phyloP scores from a whole-genome alignment of 2,797 vertebrate genomes.

The Tarsius wallacei region DNA sequence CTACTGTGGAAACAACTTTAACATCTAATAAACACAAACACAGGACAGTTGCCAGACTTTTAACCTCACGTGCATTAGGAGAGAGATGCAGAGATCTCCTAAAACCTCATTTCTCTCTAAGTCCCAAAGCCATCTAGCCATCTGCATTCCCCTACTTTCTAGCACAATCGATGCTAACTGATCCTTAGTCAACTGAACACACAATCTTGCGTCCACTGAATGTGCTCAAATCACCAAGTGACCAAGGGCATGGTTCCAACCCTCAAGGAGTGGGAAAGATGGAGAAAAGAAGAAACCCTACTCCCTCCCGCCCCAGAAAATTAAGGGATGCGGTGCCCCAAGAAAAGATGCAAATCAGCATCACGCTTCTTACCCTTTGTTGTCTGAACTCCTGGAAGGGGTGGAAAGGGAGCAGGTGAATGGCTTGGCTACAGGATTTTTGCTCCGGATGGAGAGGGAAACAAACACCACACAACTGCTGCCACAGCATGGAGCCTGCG shows the following conservation, averaged over 20 bases:
- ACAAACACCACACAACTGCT: background rate
- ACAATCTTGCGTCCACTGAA: background rate
- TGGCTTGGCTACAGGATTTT: background rate
- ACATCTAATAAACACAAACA: background rate
- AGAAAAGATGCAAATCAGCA: background rate
- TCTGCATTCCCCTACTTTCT: background rate
- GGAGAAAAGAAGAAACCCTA: background rate
- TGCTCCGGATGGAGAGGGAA: background rate
- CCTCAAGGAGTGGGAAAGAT: background rate
- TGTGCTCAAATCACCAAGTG: background rate
- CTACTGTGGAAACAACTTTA: background rate
- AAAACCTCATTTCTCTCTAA: background rate
- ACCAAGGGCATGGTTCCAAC: background rate
- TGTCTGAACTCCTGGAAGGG: background rate
- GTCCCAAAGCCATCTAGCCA: background rate
- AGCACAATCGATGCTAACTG: background rate
- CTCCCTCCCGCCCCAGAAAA: background rate
- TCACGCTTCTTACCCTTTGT: background rate
- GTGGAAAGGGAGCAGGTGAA: background rate
- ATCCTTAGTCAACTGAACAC: background rate
- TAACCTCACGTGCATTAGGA: background rate
- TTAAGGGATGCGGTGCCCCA: background rate
- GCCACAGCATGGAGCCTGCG: slow-evolving; percentile 45
- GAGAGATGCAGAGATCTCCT: background rate
- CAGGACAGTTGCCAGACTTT: background rate